Conservation (phyloP, 1,140 invertebrate species). For the Sitobion miscanthi region DNA sequence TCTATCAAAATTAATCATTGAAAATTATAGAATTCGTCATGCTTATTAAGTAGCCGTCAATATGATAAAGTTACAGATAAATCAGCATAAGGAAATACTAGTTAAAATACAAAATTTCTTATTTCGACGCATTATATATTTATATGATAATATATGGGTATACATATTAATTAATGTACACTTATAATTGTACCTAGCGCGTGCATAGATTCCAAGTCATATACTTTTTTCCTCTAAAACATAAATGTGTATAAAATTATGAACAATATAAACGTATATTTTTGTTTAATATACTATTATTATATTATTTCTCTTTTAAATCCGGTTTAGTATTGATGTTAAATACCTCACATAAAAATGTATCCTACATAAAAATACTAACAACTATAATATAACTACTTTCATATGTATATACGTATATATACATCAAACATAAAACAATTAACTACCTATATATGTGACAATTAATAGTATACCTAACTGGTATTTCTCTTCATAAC, state of each 20-base stretch:
- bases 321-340: slow-evolving; percentile 32
- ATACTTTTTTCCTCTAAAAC: neutral
- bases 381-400: slow-evolving; percentile 34
- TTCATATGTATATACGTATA: neutral
- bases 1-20: slow-evolving; percentile 23
- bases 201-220: neutral
- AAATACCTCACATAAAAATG: slow-evolving; percentile 1
- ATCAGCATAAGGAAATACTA: neutral
- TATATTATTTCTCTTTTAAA: slow-evolving; percentile 12
- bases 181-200: neutral
- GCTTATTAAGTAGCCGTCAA: neutral
- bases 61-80: neutral
- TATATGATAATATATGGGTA: neutral
- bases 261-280: neutral
- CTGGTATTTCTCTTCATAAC: neutral
- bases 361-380: neutral
- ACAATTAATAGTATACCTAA: neutral
- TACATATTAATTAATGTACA: neutral
- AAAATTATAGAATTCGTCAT: neutral
- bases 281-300: neutral
- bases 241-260: neutral
- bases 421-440: neutral
- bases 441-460: slow-evolving; percentile 6
- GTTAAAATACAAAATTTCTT: neutral
- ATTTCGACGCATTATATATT: neutral